phyloP scores from a whole-genome alignment of 2,888 invertebrate genomes.

The Itoplectis maculator region DNA sequence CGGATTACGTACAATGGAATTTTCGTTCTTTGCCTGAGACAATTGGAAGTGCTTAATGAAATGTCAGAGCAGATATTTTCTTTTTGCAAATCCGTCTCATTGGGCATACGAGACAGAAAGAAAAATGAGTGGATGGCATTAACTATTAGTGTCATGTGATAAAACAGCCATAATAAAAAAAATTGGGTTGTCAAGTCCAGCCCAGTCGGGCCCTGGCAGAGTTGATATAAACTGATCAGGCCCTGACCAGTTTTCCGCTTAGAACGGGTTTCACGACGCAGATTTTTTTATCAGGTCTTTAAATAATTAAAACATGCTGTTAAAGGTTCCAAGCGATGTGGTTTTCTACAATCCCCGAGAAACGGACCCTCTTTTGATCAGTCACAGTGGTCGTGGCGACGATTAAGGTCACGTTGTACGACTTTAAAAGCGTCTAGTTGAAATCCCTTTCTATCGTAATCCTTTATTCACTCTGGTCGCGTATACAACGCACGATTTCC shows the following conservation, averaged over 20 bases:
- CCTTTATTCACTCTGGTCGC: not conserved
- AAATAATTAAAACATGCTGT: not conserved
- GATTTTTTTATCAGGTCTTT: not conserved
- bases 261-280: no score
- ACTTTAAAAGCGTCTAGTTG: not conserved
- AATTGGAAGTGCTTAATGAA: not conserved
- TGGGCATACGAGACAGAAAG: no score
- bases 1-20: not conserved
- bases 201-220: no score
- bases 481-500: not conserved
- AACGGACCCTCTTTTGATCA: not conserved
- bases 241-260: no score
- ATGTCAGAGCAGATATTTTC: not conserved
- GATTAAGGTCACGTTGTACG: slow-evolving; percentile 5
- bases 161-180: no score
- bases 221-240: no score
- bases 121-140: no score
- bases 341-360: not conserved
- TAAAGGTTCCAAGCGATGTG: not conserved
- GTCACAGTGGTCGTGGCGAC: not conserved
- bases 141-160: no score
- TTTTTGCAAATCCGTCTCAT: not conserved
- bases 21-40: not conserved
- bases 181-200: no score
- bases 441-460: not conserved